Evolutionary conservation across 2,888 invertebrate species (phyloP).

Genomic region (Hylaea fasciaria): DNA sequence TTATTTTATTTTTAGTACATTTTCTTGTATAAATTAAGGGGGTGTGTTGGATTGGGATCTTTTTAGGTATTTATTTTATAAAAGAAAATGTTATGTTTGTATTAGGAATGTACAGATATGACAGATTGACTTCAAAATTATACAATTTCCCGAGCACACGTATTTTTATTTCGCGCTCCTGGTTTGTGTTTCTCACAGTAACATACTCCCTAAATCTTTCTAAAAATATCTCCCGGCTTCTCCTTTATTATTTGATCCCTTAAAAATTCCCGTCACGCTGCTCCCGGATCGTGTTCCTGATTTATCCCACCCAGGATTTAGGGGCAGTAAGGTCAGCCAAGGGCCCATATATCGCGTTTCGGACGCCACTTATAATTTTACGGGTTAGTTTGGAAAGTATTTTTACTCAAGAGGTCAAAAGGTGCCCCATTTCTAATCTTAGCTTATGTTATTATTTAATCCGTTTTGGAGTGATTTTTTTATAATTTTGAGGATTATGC

Average conservation of each 20-base stretch:
- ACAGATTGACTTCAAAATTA: no score
- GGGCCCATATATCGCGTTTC: constrained; percentile 7
- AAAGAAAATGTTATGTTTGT: no score
- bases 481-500: no score
- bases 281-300: constrained; percentile 18
- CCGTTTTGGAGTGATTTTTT: no score
- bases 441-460: not conserved
- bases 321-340: constrained; percentile 5
- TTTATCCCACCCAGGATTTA: constrained; percentile 31
- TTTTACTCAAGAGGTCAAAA: not conserved
- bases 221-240: not conserved
- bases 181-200: not conserved
- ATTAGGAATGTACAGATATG: no score
- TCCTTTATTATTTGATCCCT: not conserved
- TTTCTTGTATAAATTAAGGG: no score
- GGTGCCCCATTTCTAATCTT: not conserved
- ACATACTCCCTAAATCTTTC: not conserved
- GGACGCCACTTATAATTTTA: constrained; percentile 26
- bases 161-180: no score
- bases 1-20: no score
- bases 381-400: constrained; percentile 20
- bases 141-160: no score
- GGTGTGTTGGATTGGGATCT: no score
- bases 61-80: no score
- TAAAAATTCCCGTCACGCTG: constrained; percentile 21